Base-by-base conservation (phyloP, 2,113 vertebrate species). In the Maccullochella peelii region DNA sequence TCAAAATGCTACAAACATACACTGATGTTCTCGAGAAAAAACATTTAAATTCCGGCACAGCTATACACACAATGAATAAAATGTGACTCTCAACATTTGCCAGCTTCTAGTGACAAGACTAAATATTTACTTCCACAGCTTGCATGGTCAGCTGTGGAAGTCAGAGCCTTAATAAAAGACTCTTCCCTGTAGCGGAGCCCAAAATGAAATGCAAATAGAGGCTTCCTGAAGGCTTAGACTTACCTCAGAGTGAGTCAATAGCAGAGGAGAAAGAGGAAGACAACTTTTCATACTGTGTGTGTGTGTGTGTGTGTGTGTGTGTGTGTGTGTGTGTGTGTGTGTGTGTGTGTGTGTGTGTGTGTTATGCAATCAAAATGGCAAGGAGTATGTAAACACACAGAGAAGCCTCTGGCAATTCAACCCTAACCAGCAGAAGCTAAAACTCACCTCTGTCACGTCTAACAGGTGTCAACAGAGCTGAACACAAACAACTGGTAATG, bases 151-250 rank as follows among this genome's bases (percentile, higher is more conserved):
- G 54, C 76, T 73, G 70, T 33, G 61, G 69, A 70, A 59, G 47
- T 71, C 54, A 4, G 36, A n/a, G 36, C 12, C 30, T 70, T 9
- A 57, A 57, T 66, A 68, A 55, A 76, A 79, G n/a, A 6, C 77
- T 79, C 25, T 52, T 58, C 16, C 30, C 73, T 79, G 58, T 20
- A 52, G n/a, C 15, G 15, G 50, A 78, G 62, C 14, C 44, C 10
- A 20, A 49, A 84, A 83, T 80, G 36, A 79, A 86, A 88, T 74
- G 75, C 58, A 86, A 79, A 86, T 83, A 81, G 55, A 79, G 59
- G 77, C 68, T 36, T 88, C 65, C 70, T 16, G 47, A 38, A 75
- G 55, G 27, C 81, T 86, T 30, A 44, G 30, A 63, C 23, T 63
- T 63, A 66, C 69, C 40, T 54, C 62, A 33, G 67, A 82, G 77